Evolutionary conservation across 2,888 invertebrate genomes (phyloP), one percentile per base, ranked within the genome.

Genomic region (Diachrysia chrysitis): DNA sequence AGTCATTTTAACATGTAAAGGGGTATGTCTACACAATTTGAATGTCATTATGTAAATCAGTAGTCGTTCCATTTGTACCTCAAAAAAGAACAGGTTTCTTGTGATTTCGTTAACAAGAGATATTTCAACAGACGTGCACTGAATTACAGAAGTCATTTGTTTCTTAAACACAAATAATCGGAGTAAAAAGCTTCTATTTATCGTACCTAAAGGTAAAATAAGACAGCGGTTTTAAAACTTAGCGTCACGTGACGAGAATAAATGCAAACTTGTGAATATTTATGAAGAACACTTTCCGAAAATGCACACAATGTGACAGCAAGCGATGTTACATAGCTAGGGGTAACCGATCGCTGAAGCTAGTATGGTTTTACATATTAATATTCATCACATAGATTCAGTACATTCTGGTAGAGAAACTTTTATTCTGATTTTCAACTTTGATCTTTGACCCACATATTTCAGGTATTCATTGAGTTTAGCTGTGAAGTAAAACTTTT

Each of bases 241-340:
- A 70, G 67, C 60, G 73, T 71, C 60, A 73, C 77, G 72, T 74
- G 79, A 58, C 66, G 59, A 70, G 78, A 81, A 81, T 81, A 80
- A 79, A 79, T 72, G 73, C 57, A 58, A 70, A 61, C 77, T 70
- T 73, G 71, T 89, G 87, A 87, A 90, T 90, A 90, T 90, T 86
- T 85, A 90, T 88, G 83, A 42, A 83, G 81, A 76, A 78, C 71
- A 84, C 76, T 77, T 84, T 78, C 84, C 87, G 84, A 89, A 81
- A 89, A 88, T 87, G 88, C 86, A 84, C 85, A 85, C 81, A 65
- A 16, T 17, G 54, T 17, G 17, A 68, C 66, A 73, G 71, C 63
- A 65, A 62, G 73, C 79, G 77, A 68, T 64, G 72, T 81, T 69
- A 77, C 81, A 83, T 79, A 85, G 82, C 75, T 64, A 67, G 73